These are phyloP conservation scores for Brachynemurus nebulosus DNA, from an alignment of 2,888 invertebrate genomes.

Conservation along the genomic window DNA sequence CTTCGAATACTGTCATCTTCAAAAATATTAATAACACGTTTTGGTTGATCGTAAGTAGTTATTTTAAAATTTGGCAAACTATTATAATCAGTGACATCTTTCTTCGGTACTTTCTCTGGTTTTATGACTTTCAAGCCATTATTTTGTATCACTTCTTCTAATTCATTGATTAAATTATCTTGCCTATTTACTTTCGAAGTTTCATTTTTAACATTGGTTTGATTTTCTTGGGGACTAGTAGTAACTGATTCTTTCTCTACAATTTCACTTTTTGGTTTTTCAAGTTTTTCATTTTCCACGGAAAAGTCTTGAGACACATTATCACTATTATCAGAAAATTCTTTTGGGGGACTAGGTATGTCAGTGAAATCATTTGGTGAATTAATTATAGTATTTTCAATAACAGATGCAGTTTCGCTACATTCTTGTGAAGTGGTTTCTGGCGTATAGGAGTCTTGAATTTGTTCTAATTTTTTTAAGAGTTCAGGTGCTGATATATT, in stretches of 20 bases:
- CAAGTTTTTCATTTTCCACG: conserved; percentile 26
- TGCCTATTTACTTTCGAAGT: conserved; percentile 11
- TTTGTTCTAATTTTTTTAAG: conserved; percentile 27
- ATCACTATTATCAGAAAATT: conserved; percentile 4
- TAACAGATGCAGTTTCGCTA: background rate
- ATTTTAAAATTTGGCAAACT: conserved; percentile 32
- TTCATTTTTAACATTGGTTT: conserved; percentile 4
- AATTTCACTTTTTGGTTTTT: conserved; percentile 30
- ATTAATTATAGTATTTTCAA: background rate
- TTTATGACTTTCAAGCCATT: conserved; percentile 11
- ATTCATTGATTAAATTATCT: conserved; percentile 20
- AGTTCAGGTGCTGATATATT: conserved; percentile 30
- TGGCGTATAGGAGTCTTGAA: conserved; percentile 24
- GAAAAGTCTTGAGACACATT: conserved; percentile 27
- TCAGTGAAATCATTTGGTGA: background rate
- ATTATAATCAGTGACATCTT: conserved; percentile 9
- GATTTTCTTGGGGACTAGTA: conserved; percentile 4
- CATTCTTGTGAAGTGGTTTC: background rate
- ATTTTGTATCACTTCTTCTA: conserved; percentile 21
- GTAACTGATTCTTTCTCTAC: conserved; percentile 24
- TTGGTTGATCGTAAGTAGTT: conserved; percentile 30
- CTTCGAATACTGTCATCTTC: conserved; percentile 32
- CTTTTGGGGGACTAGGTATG: background rate
- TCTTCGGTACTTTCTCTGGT: conserved; percentile 8
- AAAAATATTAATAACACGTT: conserved; percentile 30